These are phyloP conservation scores for Mobula birostris DNA, from an alignment of 2,113 vertebrate genomes.

Conservation along the genomic window DNA sequence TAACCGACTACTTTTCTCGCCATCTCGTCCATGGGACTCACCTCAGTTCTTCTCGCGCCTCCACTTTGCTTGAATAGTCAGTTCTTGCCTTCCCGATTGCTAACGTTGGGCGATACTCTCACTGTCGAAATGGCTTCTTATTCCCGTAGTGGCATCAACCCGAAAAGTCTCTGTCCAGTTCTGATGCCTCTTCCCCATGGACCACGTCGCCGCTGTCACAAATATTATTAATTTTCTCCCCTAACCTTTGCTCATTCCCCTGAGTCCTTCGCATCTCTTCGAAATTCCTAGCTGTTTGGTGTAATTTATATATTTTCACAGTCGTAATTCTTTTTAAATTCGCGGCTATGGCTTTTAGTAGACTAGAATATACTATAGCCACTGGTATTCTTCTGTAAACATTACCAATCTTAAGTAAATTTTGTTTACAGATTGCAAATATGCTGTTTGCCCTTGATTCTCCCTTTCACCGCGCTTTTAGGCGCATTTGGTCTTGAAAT, in stretches of 20 bases:
- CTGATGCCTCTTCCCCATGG: neutral
- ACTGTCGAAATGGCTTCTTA: neutral
- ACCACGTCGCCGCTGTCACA: neutral
- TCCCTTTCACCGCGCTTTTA: neutral
- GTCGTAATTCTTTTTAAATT: neutral
- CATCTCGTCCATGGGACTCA: too few relatives aligned
- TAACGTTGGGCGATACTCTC: neutral
- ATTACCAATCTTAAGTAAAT: too few relatives aligned
- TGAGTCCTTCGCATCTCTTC: neutral
- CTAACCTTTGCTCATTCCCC: neutral
- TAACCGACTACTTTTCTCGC: neutral
- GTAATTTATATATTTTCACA: neutral
- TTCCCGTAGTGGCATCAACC: too few relatives aligned
- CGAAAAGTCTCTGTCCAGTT: neutral
- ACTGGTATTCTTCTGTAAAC: too few relatives aligned
- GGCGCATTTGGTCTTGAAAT: neutral
- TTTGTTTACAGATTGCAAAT: neutral
- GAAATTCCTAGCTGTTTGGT: neutral
- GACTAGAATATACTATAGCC: neutral
- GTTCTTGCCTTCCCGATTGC: neutral
- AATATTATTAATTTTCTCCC: too few relatives aligned
- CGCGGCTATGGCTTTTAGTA: neutral
- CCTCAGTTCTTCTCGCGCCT: neutral
- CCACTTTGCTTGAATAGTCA: neutral
- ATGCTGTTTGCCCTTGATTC: neutral